Evolutionary conservation across 2,888 invertebrate genomes (phyloP).

Genomic region (Andrena bucephala): DNA sequence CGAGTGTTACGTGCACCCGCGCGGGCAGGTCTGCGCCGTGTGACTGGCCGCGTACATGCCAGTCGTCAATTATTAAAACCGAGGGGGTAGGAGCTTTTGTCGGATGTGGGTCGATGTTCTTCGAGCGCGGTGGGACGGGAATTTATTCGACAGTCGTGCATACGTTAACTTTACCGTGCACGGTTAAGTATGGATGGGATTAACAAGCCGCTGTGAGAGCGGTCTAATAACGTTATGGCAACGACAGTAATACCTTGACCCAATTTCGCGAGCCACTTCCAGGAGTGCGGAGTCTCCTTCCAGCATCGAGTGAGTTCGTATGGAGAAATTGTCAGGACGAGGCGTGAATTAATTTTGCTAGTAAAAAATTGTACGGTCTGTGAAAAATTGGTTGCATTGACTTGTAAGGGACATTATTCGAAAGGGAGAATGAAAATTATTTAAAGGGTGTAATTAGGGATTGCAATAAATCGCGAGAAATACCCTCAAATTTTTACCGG

Average conservation of each 20-base stretch:
- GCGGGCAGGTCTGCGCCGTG: conserved; percentile 1
- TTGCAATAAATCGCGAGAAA: too few relatives aligned
- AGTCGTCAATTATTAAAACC: conserved; percentile 47
- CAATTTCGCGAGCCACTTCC: conserved; percentile 15
- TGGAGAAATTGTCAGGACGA: background rate
- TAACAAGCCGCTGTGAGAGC: conserved; percentile 21
- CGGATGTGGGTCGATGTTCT: conserved; percentile 43
- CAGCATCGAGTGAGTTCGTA: background rate
- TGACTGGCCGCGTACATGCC: background rate
- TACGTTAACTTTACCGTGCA: conserved; percentile 22
- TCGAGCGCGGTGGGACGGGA: background rate
- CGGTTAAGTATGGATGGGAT: conserved; percentile 32
- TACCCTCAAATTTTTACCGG: too few relatives aligned
- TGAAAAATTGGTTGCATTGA: too few relatives aligned
- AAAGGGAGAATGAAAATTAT: too few relatives aligned
- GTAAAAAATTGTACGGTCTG: too few relatives aligned
- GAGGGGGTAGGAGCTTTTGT: conserved; percentile 23
- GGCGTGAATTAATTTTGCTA: too few relatives aligned
- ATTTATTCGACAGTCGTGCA: conserved; percentile 28
- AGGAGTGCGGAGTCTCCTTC: background rate
- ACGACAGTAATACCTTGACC: conserved; percentile 23
- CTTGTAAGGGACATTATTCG: too few relatives aligned
- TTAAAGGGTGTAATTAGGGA: too few relatives aligned
- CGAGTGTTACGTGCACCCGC: background rate
- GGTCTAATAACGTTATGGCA: conserved; percentile 18